phyloP scores from a whole-genome alignment of 2,797 vertebrate genomes.

The Phoebastria nigripes region DNA sequence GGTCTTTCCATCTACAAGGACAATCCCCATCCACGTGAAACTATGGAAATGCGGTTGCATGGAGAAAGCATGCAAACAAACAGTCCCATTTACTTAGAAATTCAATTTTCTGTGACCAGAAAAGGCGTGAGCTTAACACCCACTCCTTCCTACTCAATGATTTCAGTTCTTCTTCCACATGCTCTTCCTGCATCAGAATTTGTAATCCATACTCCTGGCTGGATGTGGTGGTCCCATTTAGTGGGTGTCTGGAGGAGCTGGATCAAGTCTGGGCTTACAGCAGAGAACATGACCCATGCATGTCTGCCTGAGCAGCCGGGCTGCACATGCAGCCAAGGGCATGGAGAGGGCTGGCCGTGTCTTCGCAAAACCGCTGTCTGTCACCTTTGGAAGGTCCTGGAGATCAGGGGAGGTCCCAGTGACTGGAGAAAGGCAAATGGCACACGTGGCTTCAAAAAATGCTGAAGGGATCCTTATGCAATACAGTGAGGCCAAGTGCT shows the following conservation, averaged over 20 bases:
- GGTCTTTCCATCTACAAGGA: not conserved
- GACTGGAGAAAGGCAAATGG: not conserved
- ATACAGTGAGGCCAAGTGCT: not conserved
- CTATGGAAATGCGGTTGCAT: not conserved
- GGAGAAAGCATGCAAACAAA: not conserved
- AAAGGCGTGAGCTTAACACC: not conserved
- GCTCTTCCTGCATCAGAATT: not conserved
- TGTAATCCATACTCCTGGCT: not conserved
- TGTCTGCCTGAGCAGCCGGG: not conserved
- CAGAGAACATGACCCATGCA: not conserved
- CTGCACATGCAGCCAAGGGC: fast-evolving
- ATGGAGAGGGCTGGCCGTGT: fast-evolving
- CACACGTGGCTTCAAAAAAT: not conserved
- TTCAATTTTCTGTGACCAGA: not conserved
- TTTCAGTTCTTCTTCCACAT: not conserved
- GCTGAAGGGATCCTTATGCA: not conserved
- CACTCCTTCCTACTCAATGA: not conserved
- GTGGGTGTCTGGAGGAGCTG: not conserved
- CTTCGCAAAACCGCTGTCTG: not conserved
- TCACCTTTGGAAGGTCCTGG: not conserved
- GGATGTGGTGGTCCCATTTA: not conserved
- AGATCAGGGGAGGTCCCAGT: not conserved
- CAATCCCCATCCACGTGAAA: not conserved
- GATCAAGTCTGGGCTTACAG: not conserved
- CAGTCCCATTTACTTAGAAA: not conserved